These are phyloP conservation scores for Gonatopus flavifemur DNA, from an alignment of 1,140 invertebrate genomes.

Conservation along the genomic window DNA sequence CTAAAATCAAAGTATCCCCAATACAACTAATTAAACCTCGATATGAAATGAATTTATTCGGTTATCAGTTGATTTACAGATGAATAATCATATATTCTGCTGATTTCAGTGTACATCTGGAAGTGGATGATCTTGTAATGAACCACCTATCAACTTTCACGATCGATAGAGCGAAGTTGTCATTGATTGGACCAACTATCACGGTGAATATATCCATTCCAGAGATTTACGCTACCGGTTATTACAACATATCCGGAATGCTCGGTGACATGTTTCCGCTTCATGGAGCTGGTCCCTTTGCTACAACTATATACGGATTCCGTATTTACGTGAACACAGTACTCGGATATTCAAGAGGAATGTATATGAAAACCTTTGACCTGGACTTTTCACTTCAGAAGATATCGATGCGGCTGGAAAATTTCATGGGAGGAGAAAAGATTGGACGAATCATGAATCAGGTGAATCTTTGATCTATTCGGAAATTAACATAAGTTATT, in stretches of 20 bases:
- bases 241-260: conserved; percentile 46
- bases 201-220: conserved; percentile 44
- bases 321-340: conserved; percentile 44
- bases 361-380: conserved; percentile 52
- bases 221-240: conserved; percentile 36
- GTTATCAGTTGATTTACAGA: too few species aligned
- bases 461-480: too few species aligned
- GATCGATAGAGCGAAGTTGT: conserved; percentile 45
- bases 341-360: conserved; percentile 44
- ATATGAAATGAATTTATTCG: too few species aligned
- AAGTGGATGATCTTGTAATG: conserved; percentile 34
- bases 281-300: conserved; percentile 38
- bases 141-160: conserved; percentile 43
- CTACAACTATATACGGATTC: conserved; percentile 37
- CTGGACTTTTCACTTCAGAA: conserved; percentile 43
- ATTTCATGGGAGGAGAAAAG: conserved; percentile 47
- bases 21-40: too few species aligned
- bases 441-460: conserved; percentile 43
- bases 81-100: too few species aligned
- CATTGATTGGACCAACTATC: conserved; percentile 47
- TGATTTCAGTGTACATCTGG: conserved; percentile 34
- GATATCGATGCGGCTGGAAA: conserved; percentile 35
- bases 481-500: too few species aligned
- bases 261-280: conserved; percentile 39
- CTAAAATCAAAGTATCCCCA: too few species aligned